Conservation (phyloP, 1,140 invertebrate species). For the Bombus superbus region DNA sequence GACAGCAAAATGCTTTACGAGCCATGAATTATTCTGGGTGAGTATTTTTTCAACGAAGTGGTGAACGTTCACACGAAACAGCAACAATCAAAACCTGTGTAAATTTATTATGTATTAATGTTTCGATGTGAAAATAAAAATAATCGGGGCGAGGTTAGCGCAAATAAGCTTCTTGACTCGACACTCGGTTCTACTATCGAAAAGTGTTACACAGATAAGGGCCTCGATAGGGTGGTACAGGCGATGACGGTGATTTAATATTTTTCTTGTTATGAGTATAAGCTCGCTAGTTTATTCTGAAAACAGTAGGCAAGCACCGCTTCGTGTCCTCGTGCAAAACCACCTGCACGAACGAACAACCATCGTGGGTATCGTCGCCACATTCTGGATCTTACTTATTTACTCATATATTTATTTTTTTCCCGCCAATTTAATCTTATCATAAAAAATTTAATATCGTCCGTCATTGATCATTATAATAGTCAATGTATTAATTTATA, state of each 20-base stretch:
- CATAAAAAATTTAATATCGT: too few relatives aligned
- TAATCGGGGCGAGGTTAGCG: constrained; percentile 21
- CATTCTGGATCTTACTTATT: constrained; percentile 62
- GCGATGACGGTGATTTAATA: constrained; percentile 79
- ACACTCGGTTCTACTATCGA: constrained; percentile 20
- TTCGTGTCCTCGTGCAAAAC: constrained; percentile 62
- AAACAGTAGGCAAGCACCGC: constrained; percentile 71
- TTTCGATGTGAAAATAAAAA: constrained; percentile 34
- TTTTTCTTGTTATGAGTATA: constrained; percentile 81
- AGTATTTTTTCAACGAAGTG: constrained; percentile 8
- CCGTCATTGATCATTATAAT: not conserved
- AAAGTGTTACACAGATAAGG: constrained; percentile 49
- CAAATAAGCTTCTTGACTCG: constrained; percentile 36
- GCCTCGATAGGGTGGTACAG: constrained; percentile 48
- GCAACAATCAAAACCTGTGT: not conserved
- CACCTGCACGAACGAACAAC: constrained; percentile 60
- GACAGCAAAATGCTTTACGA: not conserved
- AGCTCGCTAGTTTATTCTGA: constrained; percentile 79
- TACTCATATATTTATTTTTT: constrained; percentile 53
- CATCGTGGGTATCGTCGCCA: constrained; percentile 26
- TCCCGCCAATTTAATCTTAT: not conserved
- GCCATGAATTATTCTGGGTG: not conserved
- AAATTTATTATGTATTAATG: constrained; percentile 30
- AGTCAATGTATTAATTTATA: not conserved
- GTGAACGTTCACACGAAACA: not conserved